Evolutionary conservation across 2,797 vertebrate genomes (phyloP).

Genomic region (Urosaurus nigricauda): DNA sequence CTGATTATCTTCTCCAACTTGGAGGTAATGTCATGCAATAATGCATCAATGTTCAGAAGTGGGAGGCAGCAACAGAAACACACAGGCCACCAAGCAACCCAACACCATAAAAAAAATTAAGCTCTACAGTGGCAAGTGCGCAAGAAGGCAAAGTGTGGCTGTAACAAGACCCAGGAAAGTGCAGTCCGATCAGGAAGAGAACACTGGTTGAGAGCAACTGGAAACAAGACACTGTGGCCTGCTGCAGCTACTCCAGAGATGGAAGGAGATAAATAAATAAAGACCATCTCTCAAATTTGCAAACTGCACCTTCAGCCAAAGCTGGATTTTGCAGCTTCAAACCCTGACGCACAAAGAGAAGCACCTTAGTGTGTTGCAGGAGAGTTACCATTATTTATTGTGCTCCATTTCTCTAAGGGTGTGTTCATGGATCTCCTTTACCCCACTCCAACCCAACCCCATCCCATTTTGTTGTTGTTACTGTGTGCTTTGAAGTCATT

Average conservation of each 20-base stretch:
- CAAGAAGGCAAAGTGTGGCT: not conserved
- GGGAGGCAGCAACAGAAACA: not conserved
- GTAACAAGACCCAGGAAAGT: constrained; percentile 1
- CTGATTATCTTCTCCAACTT: not conserved
- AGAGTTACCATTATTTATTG: no score
- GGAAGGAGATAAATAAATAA: not conserved
- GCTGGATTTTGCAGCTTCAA: not conserved
- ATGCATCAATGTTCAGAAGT: not conserved
- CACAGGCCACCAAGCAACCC: not conserved
- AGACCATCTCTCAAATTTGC: not conserved
- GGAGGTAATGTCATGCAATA: not conserved
- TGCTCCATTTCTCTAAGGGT: no score
- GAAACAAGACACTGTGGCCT: not conserved
- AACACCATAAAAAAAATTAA: not conserved
- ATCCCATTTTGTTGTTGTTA: no score
- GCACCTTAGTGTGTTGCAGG: no score
- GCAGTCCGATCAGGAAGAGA: not conserved
- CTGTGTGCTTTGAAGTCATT: no score
- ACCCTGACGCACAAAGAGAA: no score
- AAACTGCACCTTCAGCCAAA: not conserved
- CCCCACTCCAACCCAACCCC: no score
- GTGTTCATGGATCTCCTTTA: no score
- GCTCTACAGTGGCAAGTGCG: not conserved
- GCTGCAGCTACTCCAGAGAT: not conserved
- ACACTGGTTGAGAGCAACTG: not conserved